Percentiles rank a stretch among this genome's conserved stretches.
Conservation (phyloP, 2,113 vertebrate species). For the Gallinago jamesoni region DNA sequence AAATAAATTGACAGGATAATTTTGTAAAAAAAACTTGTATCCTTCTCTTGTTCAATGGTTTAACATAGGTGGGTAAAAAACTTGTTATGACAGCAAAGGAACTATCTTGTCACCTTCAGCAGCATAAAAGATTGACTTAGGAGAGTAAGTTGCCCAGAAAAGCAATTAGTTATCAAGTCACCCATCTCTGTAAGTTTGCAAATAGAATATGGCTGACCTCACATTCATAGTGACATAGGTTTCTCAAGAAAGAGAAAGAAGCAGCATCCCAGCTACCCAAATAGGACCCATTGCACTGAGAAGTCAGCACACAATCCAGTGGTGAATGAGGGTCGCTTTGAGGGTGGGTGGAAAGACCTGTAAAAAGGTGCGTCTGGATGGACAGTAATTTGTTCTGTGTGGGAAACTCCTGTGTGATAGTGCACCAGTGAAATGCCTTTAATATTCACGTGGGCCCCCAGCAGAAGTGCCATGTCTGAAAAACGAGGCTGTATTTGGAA, state of each 20-base stretch:
- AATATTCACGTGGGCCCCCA: neutral
- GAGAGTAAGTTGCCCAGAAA: neutral
- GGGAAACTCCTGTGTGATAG: neutral
- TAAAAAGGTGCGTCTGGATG: neutral
- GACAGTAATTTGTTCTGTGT: neutral
- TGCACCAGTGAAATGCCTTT: neutral
- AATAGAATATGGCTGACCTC: neutral
- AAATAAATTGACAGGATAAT: neutral
- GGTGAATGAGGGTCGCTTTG: neutral
- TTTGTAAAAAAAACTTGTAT: neutral
- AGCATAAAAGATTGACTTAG: neutral
- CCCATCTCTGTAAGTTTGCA: neutral
- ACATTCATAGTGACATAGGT: neutral
- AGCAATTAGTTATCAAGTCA: neutral
- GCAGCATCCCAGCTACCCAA: neutral
- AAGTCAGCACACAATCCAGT: neutral
- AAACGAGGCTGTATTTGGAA: neutral
- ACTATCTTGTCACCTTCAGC: neutral
- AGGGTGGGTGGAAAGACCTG: neutral
- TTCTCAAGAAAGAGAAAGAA: neutral
- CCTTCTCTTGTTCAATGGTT: neutral
- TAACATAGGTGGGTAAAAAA: neutral
- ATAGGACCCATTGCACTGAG: neutral
- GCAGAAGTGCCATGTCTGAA: neutral
- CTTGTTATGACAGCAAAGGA: neutral